Conservation (phyloP, 2,888 invertebrate genomes). For the Caenorhabditis afra region DNA sequence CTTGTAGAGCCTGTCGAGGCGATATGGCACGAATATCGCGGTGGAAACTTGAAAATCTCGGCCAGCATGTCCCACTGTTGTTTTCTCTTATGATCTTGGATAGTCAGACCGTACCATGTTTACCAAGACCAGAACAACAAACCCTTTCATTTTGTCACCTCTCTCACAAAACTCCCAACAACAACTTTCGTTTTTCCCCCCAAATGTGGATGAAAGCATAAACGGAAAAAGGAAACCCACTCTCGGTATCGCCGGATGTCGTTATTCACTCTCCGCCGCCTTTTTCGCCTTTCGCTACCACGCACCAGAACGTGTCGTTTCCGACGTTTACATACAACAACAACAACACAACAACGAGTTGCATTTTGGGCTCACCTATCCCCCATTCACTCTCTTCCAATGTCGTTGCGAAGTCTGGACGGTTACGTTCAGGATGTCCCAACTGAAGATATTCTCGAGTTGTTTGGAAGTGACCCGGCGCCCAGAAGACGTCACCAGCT, state of each 20-base stretch:
- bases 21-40: too few relatives aligned
- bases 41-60: too few relatives aligned
- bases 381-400: neutral
- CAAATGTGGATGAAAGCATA: conserved; percentile 10
- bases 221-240: conserved; percentile 36
- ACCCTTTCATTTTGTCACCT: neutral
- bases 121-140: neutral
- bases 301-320: conserved; percentile 20
- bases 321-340: conserved; percentile 52
- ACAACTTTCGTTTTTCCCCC: neutral
- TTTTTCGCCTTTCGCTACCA: conserved; percentile 37
- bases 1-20: too few relatives aligned
- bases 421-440: conserved; percentile 57
- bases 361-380: conserved; percentile 11
- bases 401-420: conserved; percentile 39
- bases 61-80: too few relatives aligned
- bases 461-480: conserved; percentile 67
- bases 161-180: neutral
- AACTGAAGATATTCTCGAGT: conserved; percentile 64
- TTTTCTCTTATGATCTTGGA: too few relatives aligned
- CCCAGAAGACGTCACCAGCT: conserved; percentile 50
- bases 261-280: conserved; percentile 57
- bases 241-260: conserved; percentile 43
- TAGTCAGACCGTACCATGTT: neutral
- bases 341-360: conserved; percentile 32